Evolutionary conservation across 2,888 invertebrate genomes (phyloP), one percentile per base, ranked within the genome.

Genomic region (Cataglyphis livida): DNA sequence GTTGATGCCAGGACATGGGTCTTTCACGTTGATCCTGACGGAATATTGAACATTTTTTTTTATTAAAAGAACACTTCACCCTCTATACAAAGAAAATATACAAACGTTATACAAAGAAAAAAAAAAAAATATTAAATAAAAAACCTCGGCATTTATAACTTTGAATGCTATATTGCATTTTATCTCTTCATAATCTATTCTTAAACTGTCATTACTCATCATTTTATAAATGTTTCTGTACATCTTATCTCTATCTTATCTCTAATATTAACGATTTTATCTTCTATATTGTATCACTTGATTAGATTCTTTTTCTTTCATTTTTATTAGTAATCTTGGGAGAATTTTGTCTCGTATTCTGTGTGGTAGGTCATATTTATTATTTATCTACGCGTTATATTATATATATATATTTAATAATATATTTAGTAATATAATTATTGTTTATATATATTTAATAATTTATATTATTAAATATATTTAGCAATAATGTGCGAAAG

Each of bases 21-120:
- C 70, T 70, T 79, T 79, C 65, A 59, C 15, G 70, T 25, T 25
- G 35, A 79, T 41, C 35, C 57, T 15, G 12, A 51, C 7, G 41
- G 41, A 68, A 68, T 44, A 70, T 66, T 76, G 59, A 59, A 32
- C 78, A 59, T 21, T 21, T 35, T 18, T 32, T 4, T 15, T 32
- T 28, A 32, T 28, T 25, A 54, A 18, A 18, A 5, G 28, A 25
- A 35, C 15, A 35, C 44, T 70, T 78, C 25, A 59, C 61, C 4
- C 4, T 0, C 9, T 59, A 32, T 21, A 32, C 25, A 10, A 38
- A 25, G 25, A 1, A 25, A 25, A 25, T 25, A 25, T 25, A 25
- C 1, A 25, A 25, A 25, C 25, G 25, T 25, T 38, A 28, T 25
- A n/a, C 12, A 4, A 59, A 15, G 12, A 32, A 48, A 41, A 32